Conservation (phyloP, 1,140 invertebrate genomes). For the Calosoma granatense region DNA sequence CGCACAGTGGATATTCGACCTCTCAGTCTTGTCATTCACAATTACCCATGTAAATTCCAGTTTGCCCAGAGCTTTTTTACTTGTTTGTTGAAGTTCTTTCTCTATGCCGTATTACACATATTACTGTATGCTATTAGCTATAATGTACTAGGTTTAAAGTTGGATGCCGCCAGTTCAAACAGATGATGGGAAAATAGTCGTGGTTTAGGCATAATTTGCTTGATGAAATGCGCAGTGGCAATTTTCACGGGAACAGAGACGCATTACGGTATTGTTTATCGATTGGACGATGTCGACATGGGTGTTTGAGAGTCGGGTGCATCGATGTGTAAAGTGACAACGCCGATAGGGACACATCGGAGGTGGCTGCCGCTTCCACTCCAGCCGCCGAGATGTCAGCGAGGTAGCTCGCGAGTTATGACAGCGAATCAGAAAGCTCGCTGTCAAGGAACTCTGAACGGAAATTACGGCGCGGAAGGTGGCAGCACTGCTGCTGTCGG, state of each 20-base stretch:
- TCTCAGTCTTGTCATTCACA: too few species aligned
- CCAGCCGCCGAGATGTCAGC: background rate
- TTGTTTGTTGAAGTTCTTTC: too few species aligned
- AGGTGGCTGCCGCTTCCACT: background rate
- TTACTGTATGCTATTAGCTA: too few species aligned
- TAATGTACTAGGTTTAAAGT: too few species aligned
- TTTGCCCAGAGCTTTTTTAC: too few species aligned
- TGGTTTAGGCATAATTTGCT: background rate
- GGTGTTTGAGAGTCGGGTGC: background rate
- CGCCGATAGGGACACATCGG: background rate
- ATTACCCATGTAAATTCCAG: too few species aligned
- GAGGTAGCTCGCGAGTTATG: background rate
- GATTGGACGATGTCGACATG: too few species aligned
- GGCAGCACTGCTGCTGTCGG: background rate
- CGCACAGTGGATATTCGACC: too few species aligned
- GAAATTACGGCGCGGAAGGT: constrained; percentile 2
- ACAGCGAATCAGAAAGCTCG: constrained; percentile 8
- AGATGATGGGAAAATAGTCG: too few species aligned
- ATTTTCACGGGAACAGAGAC: background rate
- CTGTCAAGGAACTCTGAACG: constrained; percentile 4
- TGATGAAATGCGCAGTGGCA: background rate
- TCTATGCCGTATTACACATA: too few species aligned
- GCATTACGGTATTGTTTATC: background rate
- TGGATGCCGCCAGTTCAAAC: too few species aligned
- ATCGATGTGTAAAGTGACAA: background rate